Percentiles rank a stretch among this genome's conserved stretches.
Conservation (phyloP, 2,888 invertebrate species). For the Philhelius pedissequus region DNA sequence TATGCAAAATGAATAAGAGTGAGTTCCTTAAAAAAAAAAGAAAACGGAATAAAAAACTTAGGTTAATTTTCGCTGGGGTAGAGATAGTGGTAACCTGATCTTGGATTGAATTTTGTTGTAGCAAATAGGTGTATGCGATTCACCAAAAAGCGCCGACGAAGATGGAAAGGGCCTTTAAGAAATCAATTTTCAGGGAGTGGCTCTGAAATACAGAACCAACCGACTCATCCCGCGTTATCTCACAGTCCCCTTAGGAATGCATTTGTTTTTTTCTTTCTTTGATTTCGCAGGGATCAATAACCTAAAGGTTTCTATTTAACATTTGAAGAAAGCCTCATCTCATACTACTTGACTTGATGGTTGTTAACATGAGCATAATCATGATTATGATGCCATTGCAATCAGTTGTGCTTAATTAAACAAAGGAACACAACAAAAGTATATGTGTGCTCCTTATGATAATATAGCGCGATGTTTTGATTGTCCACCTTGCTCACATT, state of each 20-base stretch:
- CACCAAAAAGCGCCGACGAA: not conserved
- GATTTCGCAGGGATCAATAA: constrained; percentile 47
- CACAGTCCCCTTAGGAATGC: not conserved
- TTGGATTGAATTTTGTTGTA: constrained; percentile 3
- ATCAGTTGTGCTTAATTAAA: constrained; percentile 65
- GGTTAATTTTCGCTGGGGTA: not conserved
- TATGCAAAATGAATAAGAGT: not conserved
- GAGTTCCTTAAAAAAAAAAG: not conserved
- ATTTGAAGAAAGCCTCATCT: constrained; percentile 22
- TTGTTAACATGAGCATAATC: constrained; percentile 24
- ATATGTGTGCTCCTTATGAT: constrained; percentile 54
- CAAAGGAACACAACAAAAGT: constrained; percentile 60
- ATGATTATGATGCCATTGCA: constrained; percentile 48
- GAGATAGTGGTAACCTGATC: constrained; percentile 42
- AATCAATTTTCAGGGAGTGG: constrained; percentile 64
- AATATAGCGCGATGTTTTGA: constrained; percentile 61
- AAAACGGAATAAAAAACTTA: not conserved
- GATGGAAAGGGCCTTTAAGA: constrained; percentile 6
- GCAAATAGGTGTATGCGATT: constrained; percentile 20
- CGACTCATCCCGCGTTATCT: constrained; percentile 12
- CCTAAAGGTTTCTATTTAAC: constrained; percentile 41
- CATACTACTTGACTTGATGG: not conserved
- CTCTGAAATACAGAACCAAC: not conserved
- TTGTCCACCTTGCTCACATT: constrained; percentile 22
- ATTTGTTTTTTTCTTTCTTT: not conserved